Evolutionary conservation across 2,797 vertebrate genomes (phyloP).

Genomic region (Pelodytes ibericus): DNA sequence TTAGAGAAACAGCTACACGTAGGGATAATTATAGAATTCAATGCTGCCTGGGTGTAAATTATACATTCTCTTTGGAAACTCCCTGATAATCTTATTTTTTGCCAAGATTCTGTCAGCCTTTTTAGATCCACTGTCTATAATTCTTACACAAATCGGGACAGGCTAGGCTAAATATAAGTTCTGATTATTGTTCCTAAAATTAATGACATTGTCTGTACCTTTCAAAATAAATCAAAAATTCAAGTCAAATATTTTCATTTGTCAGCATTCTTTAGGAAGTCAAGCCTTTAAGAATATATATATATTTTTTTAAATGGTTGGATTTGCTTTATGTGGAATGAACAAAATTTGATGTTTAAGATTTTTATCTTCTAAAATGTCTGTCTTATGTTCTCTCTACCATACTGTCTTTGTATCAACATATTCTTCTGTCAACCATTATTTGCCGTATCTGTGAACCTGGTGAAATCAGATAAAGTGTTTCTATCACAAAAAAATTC

Average conservation of each 20-base stretch:
- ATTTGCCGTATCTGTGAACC: too few species aligned
- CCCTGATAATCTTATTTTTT: constrained; percentile 38
- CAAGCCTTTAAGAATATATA: neutral
- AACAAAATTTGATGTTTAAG: too few species aligned
- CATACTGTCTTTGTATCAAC: too few species aligned
- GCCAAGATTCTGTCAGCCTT: constrained; percentile 55
- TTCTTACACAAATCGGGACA: constrained; percentile 42
- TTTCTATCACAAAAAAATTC: too few species aligned
- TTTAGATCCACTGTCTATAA: constrained; percentile 55
- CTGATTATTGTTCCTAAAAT: constrained; percentile 44
- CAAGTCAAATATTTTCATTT: constrained; percentile 3
- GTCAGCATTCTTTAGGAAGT: constrained; percentile 38
- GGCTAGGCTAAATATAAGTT: constrained; percentile 57
- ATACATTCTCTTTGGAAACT: constrained; percentile 50
- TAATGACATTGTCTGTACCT: constrained; percentile 56
- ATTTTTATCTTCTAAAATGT: too few species aligned
- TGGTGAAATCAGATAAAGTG: too few species aligned
- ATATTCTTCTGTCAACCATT: too few species aligned
- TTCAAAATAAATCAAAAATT: constrained; percentile 50
- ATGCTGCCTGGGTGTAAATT: constrained; percentile 39
- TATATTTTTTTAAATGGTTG: neutral
- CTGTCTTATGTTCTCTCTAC: too few species aligned
- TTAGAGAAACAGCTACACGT: constrained; percentile 53
- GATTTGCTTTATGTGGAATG: too few species aligned
- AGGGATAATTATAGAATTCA: constrained; percentile 58